Conservation (phyloP, 2,797 vertebrate species). For the Acropternis orthonyx region DNA sequence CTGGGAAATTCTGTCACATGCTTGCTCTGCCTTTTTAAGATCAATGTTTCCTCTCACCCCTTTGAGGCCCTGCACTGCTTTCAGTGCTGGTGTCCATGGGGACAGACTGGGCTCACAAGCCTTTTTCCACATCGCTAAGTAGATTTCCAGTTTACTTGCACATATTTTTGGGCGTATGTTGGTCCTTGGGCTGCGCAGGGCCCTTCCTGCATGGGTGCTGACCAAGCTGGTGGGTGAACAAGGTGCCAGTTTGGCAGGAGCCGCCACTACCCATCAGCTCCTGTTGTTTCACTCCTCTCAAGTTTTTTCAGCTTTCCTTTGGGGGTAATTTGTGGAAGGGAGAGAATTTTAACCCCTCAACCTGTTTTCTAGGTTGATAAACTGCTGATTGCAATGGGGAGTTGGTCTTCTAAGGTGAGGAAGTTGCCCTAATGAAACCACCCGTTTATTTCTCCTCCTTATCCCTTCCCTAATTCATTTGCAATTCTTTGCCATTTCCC, state of each 20-base stretch:
- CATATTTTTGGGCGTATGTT: background rate
- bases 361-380: background rate
- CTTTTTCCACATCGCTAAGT: background rate
- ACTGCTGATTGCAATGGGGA: background rate
- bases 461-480: background rate
- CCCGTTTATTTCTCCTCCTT: background rate
- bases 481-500: background rate
- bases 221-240: background rate
- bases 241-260: background rate
- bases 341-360: background rate
- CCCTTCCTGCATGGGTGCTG: background rate
- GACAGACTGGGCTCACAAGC: background rate
- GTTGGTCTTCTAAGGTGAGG: background rate
- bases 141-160: background rate
- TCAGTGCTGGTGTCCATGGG: background rate
- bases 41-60: background rate
- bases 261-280: background rate
- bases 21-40: background rate
- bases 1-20: background rate
- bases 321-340: background rate
- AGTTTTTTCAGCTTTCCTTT: background rate
- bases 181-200: background rate
- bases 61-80: accelerated
- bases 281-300: background rate
- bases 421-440: background rate